Evolutionary conservation across 2,113 vertebrate species (phyloP), one percentile per base, ranked within the genome.

Genomic region (Hippoglossus stenolepis): DNA sequence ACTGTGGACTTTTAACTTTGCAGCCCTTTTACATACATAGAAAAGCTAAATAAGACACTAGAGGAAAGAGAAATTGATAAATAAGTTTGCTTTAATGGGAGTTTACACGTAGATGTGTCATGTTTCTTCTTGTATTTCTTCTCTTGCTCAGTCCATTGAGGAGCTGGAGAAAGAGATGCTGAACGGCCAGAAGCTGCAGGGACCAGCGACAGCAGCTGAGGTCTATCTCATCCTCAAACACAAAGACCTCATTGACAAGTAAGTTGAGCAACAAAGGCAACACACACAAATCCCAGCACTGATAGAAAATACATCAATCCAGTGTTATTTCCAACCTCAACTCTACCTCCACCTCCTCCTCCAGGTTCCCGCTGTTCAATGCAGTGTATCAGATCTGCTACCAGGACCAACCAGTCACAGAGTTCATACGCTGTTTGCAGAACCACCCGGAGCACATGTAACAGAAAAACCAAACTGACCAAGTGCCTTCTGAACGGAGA

Each of bases 101-200:
- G 28, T 7, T 10, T 1, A 38, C 8, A 38, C 35, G 0, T 43
- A 0, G 40, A 43, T 40, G 11, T 53, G 21, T 56, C 11, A 10
- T 57, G 62, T 69, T 65, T 45, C 45, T 2, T 79, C 31, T 82
- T 21, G 73, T 20, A 13, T 68, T 63, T 57, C 31, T 2, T 76
- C 31, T 79, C n/a, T 77, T n/a, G 9, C 63, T 65, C 93, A 99
- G 98, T 93, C 97, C 73, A 96, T 99, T 0, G 96, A 97, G 85
- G 95, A 97, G 80, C 91, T 99, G 90, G 98, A 99, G 91, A 96
- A 96, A 80, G 98, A 99, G 88, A 95, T 99, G 96, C 90, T 99
- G 85, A 97, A 98, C 0, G 98, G 98, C 71, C 98, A 99, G 94
- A 99, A 99, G 91, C 94, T 99, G 59, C 98, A 99, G 93, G 98